Percentiles rank a stretch among this genome's conserved stretches.
phyloP scores from a whole-genome alignment of 2,113 vertebrate genomes.

The Brachirus orientalis region DNA sequence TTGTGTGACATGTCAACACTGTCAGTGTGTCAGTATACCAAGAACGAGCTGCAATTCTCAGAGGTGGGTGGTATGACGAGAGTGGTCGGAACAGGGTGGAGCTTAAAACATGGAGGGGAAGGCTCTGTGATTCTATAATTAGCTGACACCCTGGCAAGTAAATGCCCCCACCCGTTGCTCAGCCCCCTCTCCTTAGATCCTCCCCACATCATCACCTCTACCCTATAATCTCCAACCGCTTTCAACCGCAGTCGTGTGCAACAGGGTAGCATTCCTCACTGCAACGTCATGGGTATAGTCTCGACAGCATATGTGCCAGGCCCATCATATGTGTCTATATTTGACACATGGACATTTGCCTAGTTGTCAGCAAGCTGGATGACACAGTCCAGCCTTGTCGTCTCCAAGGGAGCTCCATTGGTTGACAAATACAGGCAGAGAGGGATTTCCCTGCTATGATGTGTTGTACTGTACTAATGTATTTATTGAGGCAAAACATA shows the following conservation, averaged over 20 bases:
- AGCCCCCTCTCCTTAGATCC: not conserved
- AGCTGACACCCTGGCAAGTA: conserved; percentile 35
- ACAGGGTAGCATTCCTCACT: conserved; percentile 53
- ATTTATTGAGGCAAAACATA: not conserved
- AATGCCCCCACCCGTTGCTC: conserved; percentile 8
- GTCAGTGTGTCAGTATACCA: conserved; percentile 34
- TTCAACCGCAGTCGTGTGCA: conserved; percentile 40
- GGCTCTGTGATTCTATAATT: conserved; percentile 62
- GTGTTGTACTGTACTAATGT: conserved; percentile 13
- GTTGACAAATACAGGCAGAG: conserved; percentile 11
- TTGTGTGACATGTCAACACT: not conserved
- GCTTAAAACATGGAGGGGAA: not conserved
- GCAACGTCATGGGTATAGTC: conserved; percentile 65
- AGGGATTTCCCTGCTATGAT: conserved; percentile 52
- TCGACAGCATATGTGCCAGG: conserved; percentile 35
- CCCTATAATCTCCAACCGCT: conserved; percentile 30
- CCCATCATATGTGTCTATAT: conserved; percentile 59
- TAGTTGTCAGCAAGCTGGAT: conserved; percentile 53
- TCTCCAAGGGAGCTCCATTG: conserved; percentile 42
- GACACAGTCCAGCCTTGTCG: conserved; percentile 52
- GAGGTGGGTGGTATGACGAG: conserved; percentile 43
- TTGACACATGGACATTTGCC: conserved; percentile 52
- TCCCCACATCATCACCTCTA: not conserved
- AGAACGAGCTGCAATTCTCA: conserved; percentile 40
- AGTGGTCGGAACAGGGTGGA: conserved; percentile 19